phyloP scores from a whole-genome alignment of 2,888 invertebrate species.

The Alloplasta piceator region DNA sequence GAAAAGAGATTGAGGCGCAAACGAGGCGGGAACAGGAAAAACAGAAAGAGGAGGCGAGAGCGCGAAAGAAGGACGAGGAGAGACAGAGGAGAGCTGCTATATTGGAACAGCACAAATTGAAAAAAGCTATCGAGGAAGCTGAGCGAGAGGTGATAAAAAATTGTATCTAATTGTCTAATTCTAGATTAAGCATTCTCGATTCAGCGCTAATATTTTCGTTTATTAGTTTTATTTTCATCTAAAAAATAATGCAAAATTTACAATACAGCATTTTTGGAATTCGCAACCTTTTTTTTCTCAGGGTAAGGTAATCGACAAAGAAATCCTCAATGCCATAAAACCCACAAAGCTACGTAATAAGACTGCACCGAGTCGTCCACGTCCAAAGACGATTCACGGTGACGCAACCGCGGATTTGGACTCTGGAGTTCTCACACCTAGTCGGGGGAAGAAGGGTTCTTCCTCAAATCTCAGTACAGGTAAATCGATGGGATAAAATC shows the following conservation, averaged over 20 bases:
- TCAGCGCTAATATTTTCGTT: not conserved
- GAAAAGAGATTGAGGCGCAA: constrained; percentile 92
- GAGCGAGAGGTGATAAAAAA: constrained; percentile 89
- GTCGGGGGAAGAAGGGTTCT: constrained; percentile 92
- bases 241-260: no score
- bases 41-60: constrained; percentile 90
- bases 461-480: constrained; percentile 91
- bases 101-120: constrained; percentile 95
- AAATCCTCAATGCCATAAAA: constrained; percentile 86
- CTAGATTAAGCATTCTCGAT: no score
- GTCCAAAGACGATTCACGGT: constrained; percentile 96
- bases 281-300: constrained; percentile 78
- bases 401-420: constrained; percentile 92
- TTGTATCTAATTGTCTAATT: constrained; percentile 9
- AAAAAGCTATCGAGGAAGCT: constrained; percentile 96
- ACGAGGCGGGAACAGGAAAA: constrained; percentile 91
- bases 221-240: not conserved
- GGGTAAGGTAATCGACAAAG: constrained; percentile 93
- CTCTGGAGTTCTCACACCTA: constrained; percentile 88
- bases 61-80: constrained; percentile 92
- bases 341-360: constrained; percentile 88
- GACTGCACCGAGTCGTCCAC: constrained; percentile 87
- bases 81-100: constrained; percentile 94
- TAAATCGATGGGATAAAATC: constrained; percentile 80
- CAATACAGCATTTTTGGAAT: no score